Base-by-base conservation (phyloP, 2,888 invertebrate genomes). In the Phengaris arion region DNA sequence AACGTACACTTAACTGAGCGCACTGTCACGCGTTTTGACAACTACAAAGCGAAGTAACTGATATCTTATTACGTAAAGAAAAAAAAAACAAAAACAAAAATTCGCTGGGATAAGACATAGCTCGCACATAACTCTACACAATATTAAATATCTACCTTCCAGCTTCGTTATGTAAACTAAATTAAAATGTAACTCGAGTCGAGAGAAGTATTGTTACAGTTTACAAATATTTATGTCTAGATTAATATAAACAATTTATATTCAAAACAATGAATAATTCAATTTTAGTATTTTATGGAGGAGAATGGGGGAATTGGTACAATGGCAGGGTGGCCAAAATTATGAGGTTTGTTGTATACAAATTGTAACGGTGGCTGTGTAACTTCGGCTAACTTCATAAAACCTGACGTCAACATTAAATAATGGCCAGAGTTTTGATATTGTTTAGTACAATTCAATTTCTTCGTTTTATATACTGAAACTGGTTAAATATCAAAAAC, bases 361-460 rank as follows among this genome's bases (percentile, higher is more conserved):
- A 90, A 91, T 90, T 91, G 90, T 91, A 90, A 86, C 90, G 86
- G 87, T 89, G 89, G 82, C 81, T 82, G 80, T 81, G 85, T 84
- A 89, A 89, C 85, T 87, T 87, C 79, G 82, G 81, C 81, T 81
- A 88, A 89, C 86, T 89, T 87, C 82, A 80, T 81, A 78, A 87
- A 90, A 90, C 89, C 87, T 87, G 88, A 88, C 85, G 85, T 86
- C 82, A 88, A 86, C 87, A 82, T 85, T 89, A 89, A 91, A 90
- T 91, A 90, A 91, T 91, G 89, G 84, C 81, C 82, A 5, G 86
- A 89, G 87, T 89, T 91, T 82, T 79, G 80, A 79, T 78, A 76
- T 77, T 79, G 77, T 59, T 15, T 78, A 82, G 81, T 75, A 64
- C 77, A 81, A 81, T 76, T 76, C 22, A 80, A n/a, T 64, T 64